phyloP scores from a whole-genome alignment of 2,113 vertebrate species.

The Zapornia atra region DNA sequence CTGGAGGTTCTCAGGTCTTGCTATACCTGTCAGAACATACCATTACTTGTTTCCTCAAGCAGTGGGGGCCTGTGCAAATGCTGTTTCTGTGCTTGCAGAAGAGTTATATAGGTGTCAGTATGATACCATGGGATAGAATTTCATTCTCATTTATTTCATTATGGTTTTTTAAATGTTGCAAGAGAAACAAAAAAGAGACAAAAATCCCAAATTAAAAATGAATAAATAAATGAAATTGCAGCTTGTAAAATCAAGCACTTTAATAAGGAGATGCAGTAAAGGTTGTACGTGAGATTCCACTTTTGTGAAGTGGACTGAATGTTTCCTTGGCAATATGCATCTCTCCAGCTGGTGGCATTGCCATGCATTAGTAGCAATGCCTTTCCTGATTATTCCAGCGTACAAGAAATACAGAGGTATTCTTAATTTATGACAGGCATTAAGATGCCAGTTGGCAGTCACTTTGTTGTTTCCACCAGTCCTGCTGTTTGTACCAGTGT shows the following conservation, averaged over 20 bases:
- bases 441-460: not conserved
- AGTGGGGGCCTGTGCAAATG: not conserved
- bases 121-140: not conserved
- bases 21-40: not conserved
- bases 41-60: not conserved
- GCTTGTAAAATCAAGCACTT: not conserved
- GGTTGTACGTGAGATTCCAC: not conserved
- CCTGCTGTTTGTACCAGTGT: not conserved
- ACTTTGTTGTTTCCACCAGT: not conserved
- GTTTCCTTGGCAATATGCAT: not conserved
- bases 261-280: not conserved
- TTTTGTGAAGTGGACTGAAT: not conserved
- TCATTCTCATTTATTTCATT: not conserved
- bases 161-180: not conserved
- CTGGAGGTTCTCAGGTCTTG: not conserved
- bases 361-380: not conserved
- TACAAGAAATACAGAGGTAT: not conserved
- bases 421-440: not conserved
- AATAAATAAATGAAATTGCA: not conserved
- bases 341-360: not conserved
- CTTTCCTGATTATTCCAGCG: accelerated
- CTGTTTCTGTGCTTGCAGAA: not conserved
- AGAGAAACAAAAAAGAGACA: not conserved
- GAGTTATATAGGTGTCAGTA: not conserved
- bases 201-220: not conserved